Conservation (phyloP, 2,888 invertebrate genomes). For the Empis stercorea region DNA sequence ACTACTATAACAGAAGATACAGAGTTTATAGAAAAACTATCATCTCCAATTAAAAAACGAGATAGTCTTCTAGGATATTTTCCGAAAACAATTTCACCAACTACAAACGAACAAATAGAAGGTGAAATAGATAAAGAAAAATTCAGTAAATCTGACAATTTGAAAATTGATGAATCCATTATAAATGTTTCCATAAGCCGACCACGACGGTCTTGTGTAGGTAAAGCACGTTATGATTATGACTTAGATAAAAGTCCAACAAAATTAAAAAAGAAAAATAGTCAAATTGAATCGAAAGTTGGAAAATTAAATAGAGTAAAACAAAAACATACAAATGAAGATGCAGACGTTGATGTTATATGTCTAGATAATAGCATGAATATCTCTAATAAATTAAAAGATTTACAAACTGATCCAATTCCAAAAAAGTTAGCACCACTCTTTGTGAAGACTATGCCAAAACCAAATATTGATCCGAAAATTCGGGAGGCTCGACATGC, state of each 20-base stretch:
- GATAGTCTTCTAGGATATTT: constrained; percentile 50
- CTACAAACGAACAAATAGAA: neutral
- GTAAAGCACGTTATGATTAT: constrained; percentile 29
- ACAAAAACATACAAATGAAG: neutral
- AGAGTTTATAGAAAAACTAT: constrained; percentile 42
- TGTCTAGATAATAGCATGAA: neutral
- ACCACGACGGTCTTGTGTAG: constrained; percentile 26
- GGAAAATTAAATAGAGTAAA: constrained; percentile 3
- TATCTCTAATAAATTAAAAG: neutral
- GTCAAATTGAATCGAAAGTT: constrained; percentile 1
- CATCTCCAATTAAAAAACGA: constrained; percentile 45
- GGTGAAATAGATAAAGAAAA: neutral
- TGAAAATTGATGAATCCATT: no score
- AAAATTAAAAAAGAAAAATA: constrained; percentile 13
- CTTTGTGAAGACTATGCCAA: constrained; percentile 43
- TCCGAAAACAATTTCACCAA: constrained; percentile 34
- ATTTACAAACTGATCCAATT: constrained; percentile 13
- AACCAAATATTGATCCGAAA: constrained; percentile 44
- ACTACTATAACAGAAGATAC: constrained; percentile 6
- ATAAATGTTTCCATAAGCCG: no score
- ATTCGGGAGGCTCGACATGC: constrained; percentile 49
- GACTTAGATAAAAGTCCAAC: constrained; percentile 23
- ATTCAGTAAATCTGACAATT: neutral
- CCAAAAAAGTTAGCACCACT: constrained; percentile 55
- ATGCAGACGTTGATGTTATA: neutral